These are phyloP conservation scores for Drosophila crucigera DNA, from an alignment of 2,888 invertebrate species.

Conservation along the genomic window DNA sequence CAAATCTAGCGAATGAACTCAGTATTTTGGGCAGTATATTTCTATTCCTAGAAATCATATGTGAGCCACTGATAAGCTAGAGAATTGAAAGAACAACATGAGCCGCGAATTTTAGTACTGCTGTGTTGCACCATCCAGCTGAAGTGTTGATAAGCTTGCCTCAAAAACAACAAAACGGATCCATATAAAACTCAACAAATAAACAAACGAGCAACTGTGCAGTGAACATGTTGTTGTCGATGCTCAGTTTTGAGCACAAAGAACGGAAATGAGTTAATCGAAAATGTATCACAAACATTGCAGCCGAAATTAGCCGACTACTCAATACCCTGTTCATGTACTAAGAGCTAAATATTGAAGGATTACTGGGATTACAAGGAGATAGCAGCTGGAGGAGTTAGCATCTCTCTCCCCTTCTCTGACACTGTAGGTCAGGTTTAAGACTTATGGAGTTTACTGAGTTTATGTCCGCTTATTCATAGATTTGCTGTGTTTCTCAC, in stretches of 20 bases:
- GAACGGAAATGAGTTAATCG: conserved; percentile 56
- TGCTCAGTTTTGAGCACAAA: conserved; percentile 29
- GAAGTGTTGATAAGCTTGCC: conserved; percentile 30
- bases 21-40: conserved; percentile 1
- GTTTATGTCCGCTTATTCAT: background rate
- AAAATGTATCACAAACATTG: conserved; percentile 11
- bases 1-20: conserved; percentile 10
- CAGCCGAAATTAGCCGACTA: background rate
- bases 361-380: background rate
- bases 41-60: background rate
- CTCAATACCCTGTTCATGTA: background rate
- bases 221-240: conserved; percentile 24
- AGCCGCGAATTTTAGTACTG: background rate
- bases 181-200: conserved; percentile 19
- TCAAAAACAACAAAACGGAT: conserved; percentile 19
- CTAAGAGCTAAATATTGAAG: background rate
- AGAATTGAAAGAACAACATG: background rate
- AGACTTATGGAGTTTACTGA: background rate
- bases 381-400: background rate
- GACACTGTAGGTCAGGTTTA: background rate
- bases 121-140: conserved; percentile 9
- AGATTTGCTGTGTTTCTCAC: background rate
- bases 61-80: conserved; percentile 9
- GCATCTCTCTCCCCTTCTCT: background rate
- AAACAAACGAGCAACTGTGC: conserved; percentile 3